phyloP scores from a whole-genome alignment of 92 coral and sea anemone species.

The Palythoa caribaeorum region DNA sequence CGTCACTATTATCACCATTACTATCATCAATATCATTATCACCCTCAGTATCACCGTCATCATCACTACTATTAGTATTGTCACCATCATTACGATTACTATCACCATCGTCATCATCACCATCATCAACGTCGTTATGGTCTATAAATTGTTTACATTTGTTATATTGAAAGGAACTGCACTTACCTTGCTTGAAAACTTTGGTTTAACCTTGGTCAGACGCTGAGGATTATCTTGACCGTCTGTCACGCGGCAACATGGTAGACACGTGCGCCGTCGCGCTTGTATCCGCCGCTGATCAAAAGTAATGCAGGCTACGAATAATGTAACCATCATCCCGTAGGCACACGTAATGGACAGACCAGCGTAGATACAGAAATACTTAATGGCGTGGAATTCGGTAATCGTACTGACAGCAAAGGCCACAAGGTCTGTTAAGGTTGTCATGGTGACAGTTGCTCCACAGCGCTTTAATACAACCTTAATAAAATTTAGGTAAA shows the following conservation, averaged over 20 bases:
- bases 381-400: slow-evolving; percentile 60
- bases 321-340: slow-evolving; percentile 55
- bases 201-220: slow-evolving; percentile 3
- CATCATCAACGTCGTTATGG: neutral
- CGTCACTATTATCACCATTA: neutral
- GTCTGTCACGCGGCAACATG: slow-evolving; percentile 44
- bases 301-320: slow-evolving; percentile 57
- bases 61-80: neutral
- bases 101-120: neutral
- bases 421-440: slow-evolving; percentile 65
- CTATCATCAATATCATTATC: too few species aligned
- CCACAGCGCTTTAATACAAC: slow-evolving; percentile 47
- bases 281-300: slow-evolving; percentile 63
- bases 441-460: slow-evolving; percentile 69
- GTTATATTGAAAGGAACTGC: neutral
- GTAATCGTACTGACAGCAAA: slow-evolving; percentile 67
- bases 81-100: neutral
- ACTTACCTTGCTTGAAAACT: slow-evolving; percentile 38
- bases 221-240: neutral
- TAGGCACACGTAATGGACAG: slow-evolving; percentile 62
- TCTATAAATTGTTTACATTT: too few species aligned
- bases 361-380: slow-evolving; percentile 66
- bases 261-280: slow-evolving; percentile 54
- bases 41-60: neutral
- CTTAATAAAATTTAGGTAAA: neutral